Conservation (phyloP, 2,888 invertebrate genomes). For the Pelosia muscerda region DNA sequence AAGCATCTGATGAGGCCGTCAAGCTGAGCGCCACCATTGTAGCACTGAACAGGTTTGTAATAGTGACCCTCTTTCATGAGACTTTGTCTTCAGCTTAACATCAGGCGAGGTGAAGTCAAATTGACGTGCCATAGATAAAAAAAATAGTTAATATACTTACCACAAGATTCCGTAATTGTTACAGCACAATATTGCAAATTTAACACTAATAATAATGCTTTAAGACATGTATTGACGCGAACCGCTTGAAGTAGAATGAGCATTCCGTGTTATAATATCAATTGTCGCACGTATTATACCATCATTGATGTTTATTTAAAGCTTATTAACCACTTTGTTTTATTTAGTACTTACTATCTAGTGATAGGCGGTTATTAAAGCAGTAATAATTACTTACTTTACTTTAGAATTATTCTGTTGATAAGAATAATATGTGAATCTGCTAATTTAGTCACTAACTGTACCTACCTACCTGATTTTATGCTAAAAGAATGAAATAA, state of each 20-base stretch:
- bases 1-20: no score
- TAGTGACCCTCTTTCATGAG: no score
- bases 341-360: background rate
- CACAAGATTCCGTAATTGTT: slow-evolving; percentile 9
- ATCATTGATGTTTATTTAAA: slow-evolving; percentile 13
- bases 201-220: background rate
- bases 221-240: slow-evolving; percentile 4
- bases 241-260: slow-evolving; percentile 9
- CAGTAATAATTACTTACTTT: background rate
- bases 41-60: no score
- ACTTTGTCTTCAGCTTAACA: no score
- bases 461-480: no score
- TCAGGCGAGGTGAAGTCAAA: no score
- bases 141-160: slow-evolving; percentile 22
- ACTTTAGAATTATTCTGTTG: background rate
- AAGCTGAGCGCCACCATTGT: no score
- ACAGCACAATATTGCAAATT: slow-evolving; percentile 13
- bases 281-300: background rate
- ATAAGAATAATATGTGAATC: no score
- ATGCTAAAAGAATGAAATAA: no score
- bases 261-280: background rate
- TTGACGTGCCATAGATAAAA: no score
- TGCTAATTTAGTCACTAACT: no score
- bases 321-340: slow-evolving; percentile 3
- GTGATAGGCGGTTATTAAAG: background rate